These are phyloP conservation scores for Gastracanthus pulcherrimus DNA, from an alignment of 2,888 invertebrate species.

Conservation along the genomic window DNA sequence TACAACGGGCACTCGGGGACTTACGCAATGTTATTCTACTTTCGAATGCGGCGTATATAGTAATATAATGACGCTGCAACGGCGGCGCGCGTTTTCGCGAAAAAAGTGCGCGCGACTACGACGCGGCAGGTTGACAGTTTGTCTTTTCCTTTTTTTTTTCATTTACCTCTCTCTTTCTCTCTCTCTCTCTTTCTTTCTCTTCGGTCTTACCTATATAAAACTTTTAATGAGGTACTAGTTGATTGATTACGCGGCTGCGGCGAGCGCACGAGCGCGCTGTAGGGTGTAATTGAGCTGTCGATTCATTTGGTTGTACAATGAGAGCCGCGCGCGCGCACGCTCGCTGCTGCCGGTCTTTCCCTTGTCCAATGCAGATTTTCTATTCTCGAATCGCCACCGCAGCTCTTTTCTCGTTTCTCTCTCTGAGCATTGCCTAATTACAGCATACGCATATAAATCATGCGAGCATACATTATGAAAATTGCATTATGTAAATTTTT, in stretches of 20 bases:
- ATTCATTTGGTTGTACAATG: constrained; percentile 54
- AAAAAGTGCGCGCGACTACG: constrained; percentile 15
- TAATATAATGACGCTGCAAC: constrained; percentile 27
- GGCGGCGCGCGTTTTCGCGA: neutral
- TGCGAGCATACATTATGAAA: neutral
- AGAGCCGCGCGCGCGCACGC: neutral
- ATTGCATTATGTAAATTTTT: neutral
- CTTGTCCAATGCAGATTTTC: neutral
- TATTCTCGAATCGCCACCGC: neutral
- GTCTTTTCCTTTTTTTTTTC: constrained; percentile 16
- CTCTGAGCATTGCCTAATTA: constrained; percentile 20
- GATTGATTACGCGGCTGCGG: constrained; percentile 45
- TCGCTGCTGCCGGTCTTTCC: neutral
- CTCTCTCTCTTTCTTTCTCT: neutral
- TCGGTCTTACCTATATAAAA: constrained; percentile 33
- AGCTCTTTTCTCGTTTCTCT: neutral
- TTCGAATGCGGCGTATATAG: constrained; percentile 55
- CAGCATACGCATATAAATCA: constrained; percentile 1
- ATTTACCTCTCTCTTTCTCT: neutral
- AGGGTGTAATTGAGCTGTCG: constrained; percentile 52
- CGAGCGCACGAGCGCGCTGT: neutral
- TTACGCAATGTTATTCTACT: constrained; percentile 52
- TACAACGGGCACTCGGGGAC: neutral
- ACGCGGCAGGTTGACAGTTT: constrained; percentile 37
- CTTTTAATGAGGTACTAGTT: constrained; percentile 52